Evolutionary conservation across 2,113 vertebrate genomes (phyloP), one percentile per base, ranked within the genome.

Genomic region (Brachyhypopomus gauderio): DNA sequence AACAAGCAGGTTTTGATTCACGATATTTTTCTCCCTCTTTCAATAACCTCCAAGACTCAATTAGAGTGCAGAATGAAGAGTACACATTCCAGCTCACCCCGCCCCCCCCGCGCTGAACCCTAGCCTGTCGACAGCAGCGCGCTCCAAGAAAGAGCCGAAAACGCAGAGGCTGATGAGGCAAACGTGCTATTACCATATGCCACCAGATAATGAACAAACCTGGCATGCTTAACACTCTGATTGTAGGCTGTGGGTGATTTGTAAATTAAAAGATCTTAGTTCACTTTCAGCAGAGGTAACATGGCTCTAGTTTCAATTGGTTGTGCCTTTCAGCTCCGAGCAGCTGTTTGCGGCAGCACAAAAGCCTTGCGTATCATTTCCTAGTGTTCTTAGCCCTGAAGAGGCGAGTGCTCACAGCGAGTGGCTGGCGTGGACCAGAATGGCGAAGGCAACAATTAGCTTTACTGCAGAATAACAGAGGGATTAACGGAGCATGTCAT

Each of bases 401-500:
- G 88, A 83, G 83, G 85, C 69, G 66, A 71, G 63, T 12, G 45
- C 67, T 75, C 60, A 41, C 58, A 45, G 23, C 55, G 62, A 60
- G 56, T 63, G 63, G 23, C 20, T 30, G 66, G 17, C 23, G 38
- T 82, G 86, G 84, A 83, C 85, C 23, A 70, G 45, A 88, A 87
- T 62, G 74, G 70, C 75, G 45, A 75, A 75, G 84, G 88, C 79
- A 83, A 82, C 88, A 92, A 91, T 93, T 90, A 91, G 85, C 87
- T 85, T 88, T 91, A 93, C 77, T 89, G 88, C 92, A 87, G 92
- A 92, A 92, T 86, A 83, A 86, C 89, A 89, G 88, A 87, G 71
- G 60, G 87, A 73, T 86, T 91, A 93, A 91, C 91, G 88, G 89
- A 88, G 87, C 88, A 81, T 87, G 88, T 89, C 91, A 90, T 87